Evolutionary conservation across 2,888 invertebrate species (phyloP).

Genomic region (Aethes cnicana): DNA sequence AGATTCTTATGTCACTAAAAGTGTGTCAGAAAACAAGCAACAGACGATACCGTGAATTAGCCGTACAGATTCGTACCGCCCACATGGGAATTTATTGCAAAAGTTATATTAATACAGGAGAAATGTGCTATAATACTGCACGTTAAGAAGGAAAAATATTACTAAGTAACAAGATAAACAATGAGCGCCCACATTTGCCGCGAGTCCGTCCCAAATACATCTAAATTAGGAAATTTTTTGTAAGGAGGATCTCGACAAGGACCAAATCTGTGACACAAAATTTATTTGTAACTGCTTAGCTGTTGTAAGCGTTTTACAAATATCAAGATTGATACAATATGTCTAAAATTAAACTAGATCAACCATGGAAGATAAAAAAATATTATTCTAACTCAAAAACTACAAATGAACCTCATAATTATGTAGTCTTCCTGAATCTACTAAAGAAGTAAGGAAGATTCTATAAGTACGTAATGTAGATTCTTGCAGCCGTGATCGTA

Average conservation of each 20-base stretch:
- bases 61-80: slow-evolving; percentile 11
- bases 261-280: too few species aligned
- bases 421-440: slow-evolving; percentile 6
- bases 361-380: too few species aligned
- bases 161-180: slow-evolving; percentile 51
- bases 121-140: slow-evolving; percentile 46
- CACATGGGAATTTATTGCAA: slow-evolving; percentile 45
- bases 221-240: neutral
- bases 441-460: neutral
- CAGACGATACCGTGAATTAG: neutral
- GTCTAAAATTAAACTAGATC: too few species aligned
- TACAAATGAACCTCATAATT: too few species aligned
- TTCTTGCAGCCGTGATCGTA: slow-evolving; percentile 38
- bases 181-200: slow-evolving; percentile 35
- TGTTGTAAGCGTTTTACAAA: too few species aligned
- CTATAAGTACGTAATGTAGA: slow-evolving; percentile 29
- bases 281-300: too few species aligned
- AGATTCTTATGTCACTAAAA: too few species aligned
- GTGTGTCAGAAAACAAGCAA: slow-evolving; percentile 15
- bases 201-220: slow-evolving; percentile 4
- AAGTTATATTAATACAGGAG: slow-evolving; percentile 50
- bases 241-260: neutral
- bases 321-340: too few species aligned
- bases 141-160: slow-evolving; percentile 42
- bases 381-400: too few species aligned